A percentile compares a stretch with the other conserved stretches of the same genome.
phyloP scores from a whole-genome alignment of 2,113 vertebrate genomes.

The Taxidea taxus region DNA sequence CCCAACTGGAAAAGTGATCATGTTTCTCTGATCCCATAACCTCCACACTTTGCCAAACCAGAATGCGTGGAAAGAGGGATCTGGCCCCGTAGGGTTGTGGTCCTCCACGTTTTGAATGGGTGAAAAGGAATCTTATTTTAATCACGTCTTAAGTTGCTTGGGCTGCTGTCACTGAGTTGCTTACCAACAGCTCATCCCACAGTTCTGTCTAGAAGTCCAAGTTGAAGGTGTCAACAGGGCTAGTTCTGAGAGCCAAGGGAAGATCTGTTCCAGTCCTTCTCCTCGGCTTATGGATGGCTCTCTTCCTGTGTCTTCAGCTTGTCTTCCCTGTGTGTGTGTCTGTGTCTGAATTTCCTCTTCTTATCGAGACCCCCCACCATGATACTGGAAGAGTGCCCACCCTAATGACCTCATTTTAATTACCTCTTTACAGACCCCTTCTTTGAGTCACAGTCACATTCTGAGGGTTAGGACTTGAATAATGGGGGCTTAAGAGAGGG shows the following conservation, averaged over 20 bases:
- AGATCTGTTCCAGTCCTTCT: neutral
- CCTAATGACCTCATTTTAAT: neutral
- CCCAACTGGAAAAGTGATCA: neutral
- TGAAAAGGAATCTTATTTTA: neutral
- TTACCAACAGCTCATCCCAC: neutral
- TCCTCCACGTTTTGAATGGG: too few relatives aligned
- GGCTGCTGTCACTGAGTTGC: neutral
- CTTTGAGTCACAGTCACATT: neutral
- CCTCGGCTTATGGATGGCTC: neutral
- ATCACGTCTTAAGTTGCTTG: neutral
- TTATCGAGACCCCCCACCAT: neutral
- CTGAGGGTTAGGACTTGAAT: neutral
- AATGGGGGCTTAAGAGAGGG: neutral
- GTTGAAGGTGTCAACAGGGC: neutral
- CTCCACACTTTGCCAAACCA: neutral
- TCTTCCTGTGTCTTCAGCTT: neutral
- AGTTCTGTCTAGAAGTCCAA: neutral
- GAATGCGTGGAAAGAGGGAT: neutral
- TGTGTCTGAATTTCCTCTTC: neutral
- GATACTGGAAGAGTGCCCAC: neutral
- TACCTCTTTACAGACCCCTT: neutral
- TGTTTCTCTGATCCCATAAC: neutral
- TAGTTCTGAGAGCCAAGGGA: neutral
- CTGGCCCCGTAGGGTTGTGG: neutral
- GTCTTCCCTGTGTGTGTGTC: neutral